A percentile compares a stretch with the other conserved stretches of the same genome.
phyloP scores from a whole-genome alignment of 1,140 invertebrate genomes.

The Chlorops oryzae region DNA sequence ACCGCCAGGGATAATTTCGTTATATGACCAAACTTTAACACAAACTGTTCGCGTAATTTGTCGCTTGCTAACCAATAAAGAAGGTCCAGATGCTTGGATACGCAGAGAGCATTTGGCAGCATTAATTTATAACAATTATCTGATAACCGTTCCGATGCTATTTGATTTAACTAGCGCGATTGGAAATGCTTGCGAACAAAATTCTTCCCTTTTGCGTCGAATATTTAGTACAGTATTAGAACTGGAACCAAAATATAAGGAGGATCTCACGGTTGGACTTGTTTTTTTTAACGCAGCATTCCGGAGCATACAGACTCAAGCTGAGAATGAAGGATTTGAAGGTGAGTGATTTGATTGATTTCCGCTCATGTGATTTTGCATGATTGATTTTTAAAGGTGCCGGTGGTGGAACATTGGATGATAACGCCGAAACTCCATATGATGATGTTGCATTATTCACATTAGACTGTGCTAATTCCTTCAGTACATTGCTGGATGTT shows the following conservation, averaged over 20 bases:
- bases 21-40: conserved; percentile 55
- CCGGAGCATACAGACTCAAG: conserved; percentile 38
- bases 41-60: conserved; percentile 63
- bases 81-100: conserved; percentile 66
- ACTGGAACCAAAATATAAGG: conserved; percentile 63
- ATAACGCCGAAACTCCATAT: conserved; percentile 47
- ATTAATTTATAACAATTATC: conserved; percentile 71
- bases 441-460: conserved; percentile 66
- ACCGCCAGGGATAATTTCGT: conserved; percentile 22
- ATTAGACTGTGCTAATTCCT: conserved; percentile 62
- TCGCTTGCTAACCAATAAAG: conserved; percentile 67
- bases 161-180: conserved; percentile 72
- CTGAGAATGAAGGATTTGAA: conserved; percentile 41
- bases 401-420: conserved; percentile 28
- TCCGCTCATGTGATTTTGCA: no score
- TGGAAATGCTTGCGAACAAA: conserved; percentile 54
- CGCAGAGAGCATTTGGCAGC: conserved; percentile 58
- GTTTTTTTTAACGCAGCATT: conserved; percentile 50
- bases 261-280: conserved; percentile 59
- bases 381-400: no score
- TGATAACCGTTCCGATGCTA: conserved; percentile 75
- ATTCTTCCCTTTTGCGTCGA: conserved; percentile 55
- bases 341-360: no score
- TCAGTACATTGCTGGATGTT: conserved; percentile 59
- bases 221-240: conserved; percentile 63